Base-by-base conservation (phyloP, 92 coral and sea anemone genomes). In the Nematostella vectensis region DNA sequence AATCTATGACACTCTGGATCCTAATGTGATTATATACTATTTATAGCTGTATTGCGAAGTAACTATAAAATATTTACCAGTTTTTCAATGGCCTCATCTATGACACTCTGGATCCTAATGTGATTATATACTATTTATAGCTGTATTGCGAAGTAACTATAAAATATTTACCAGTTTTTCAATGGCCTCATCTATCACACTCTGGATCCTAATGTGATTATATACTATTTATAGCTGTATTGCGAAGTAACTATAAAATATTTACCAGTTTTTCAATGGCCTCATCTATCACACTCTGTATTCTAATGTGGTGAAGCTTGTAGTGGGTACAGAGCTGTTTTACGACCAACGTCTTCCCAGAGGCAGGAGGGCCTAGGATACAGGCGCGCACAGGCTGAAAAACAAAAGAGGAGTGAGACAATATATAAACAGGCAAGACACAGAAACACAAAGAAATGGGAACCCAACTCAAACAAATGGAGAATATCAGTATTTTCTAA, bases 211-310 rank as follows among this genome's bases (percentile, higher is more conserved):
- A 69, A 93, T 93, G 60, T n/a, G n/a, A n/a, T n/a, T n/a, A n/a
- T n/a, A n/a, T n/a, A n/a, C n/a, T n/a, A n/a, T n/a, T n/a, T n/a
- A n/a, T n/a, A n/a, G n/a, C n/a, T n/a, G n/a, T n/a, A n/a, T n/a
- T n/a, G n/a, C n/a, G n/a, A n/a, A n/a, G n/a, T n/a, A n/a, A n/a
- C n/a, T n/a, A n/a, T n/a, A n/a, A n/a, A 1, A n/a, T 18, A 75
- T 93, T 75, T 26, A 93, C 99, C 88, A 93, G 67, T 67, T 78
- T 77, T 48, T 79, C 91, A 29, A 93, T 62, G 22, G 93, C 93
- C 55, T 93, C 99, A 30, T 87, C 88, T 50, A 93, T 93, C 67
- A 87, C 99, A 16, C 79, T 85, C 59, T 93, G 96, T 38, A 93
- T 82, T 63, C 37, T 75, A 69, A 93, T 93, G 60, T 93, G 99